These are phyloP conservation scores for Cephalopachus bancanus DNA, from an alignment of 2,797 vertebrate genomes.

Conservation along the genomic window DNA sequence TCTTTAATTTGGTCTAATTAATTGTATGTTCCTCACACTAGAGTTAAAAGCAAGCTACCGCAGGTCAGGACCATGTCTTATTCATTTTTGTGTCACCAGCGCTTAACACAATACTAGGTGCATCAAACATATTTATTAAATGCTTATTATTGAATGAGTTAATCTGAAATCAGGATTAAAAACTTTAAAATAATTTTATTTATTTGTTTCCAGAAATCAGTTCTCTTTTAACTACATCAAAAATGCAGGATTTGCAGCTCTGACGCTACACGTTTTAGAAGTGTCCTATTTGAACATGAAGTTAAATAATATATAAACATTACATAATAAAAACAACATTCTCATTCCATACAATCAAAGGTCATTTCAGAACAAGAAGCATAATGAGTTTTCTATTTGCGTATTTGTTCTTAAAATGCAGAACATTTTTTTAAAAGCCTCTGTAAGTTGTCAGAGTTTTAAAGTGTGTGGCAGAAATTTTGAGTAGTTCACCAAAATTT, in stretches of 20 bases:
- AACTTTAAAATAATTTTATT: constrained; percentile 47
- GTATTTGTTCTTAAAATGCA: constrained; percentile 73
- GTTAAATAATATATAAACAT: constrained; percentile 47
- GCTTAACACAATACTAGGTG: background rate
- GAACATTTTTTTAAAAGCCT: constrained; percentile 35
- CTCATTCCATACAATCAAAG: constrained; percentile 56
- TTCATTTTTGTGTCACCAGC: background rate
- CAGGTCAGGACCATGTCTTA: background rate
- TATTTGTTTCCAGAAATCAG: constrained; percentile 31
- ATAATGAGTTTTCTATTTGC: constrained; percentile 69
- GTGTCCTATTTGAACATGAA: constrained; percentile 39
- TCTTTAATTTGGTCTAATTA: background rate
- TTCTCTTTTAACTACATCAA: constrained; percentile 20
- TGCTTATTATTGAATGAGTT: background rate
- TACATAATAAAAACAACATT: constrained; percentile 56
- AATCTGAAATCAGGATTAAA: constrained; percentile 10
- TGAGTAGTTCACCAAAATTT: constrained; percentile 63
- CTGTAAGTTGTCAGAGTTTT: constrained; percentile 52
- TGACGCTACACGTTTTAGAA: constrained; percentile 4
- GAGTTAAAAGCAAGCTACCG: background rate
- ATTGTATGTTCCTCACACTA: background rate
- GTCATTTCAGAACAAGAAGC: constrained; percentile 67
- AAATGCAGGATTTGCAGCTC: background rate
- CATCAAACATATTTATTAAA: background rate
- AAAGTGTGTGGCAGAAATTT: constrained; percentile 53